Conservation (phyloP, 1,140 invertebrate species). For the Procambarus clarkii region DNA sequence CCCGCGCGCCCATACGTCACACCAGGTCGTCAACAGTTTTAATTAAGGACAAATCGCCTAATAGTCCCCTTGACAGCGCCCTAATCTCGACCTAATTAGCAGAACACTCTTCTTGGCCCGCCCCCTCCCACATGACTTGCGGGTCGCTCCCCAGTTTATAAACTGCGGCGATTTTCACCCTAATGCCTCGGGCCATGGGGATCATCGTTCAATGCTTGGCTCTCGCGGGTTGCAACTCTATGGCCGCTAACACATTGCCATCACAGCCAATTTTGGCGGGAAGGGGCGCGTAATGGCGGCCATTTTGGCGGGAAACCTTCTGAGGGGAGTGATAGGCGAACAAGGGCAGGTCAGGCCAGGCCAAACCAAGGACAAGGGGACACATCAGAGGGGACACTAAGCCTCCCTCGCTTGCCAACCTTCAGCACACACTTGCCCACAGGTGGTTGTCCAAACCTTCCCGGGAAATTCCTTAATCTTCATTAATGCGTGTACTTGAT, state of each 20-base stretch:
- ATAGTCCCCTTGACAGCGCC: constrained; percentile 71
- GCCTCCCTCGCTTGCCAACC: constrained; percentile 12
- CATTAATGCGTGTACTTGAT: constrained; percentile 30
- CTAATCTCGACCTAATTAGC: constrained; percentile 72
- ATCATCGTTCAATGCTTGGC: neutral
- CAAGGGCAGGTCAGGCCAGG: constrained; percentile 61
- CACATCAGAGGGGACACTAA: constrained; percentile 12
- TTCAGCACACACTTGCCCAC: neutral
- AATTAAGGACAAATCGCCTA: constrained; percentile 71
- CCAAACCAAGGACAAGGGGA: constrained; percentile 35
- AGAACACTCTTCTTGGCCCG: constrained; percentile 70
- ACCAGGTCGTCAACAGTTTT: constrained; percentile 69
- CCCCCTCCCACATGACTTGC: constrained; percentile 35
- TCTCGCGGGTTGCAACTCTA: constrained; percentile 23
- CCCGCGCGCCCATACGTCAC: constrained; percentile 62
- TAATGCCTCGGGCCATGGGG: neutral
- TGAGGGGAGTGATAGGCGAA: constrained; percentile 55
- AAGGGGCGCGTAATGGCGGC: constrained; percentile 69
- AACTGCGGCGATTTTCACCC: neutral
- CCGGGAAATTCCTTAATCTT: neutral
- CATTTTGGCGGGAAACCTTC: constrained; percentile 69
- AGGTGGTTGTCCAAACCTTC: neutral
- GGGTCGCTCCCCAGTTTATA: neutral
- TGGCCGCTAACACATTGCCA: constrained; percentile 18
- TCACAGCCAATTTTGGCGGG: constrained; percentile 69